Conservation (phyloP, 2,113 vertebrate genomes). For the Theristicus caerulescens region DNA sequence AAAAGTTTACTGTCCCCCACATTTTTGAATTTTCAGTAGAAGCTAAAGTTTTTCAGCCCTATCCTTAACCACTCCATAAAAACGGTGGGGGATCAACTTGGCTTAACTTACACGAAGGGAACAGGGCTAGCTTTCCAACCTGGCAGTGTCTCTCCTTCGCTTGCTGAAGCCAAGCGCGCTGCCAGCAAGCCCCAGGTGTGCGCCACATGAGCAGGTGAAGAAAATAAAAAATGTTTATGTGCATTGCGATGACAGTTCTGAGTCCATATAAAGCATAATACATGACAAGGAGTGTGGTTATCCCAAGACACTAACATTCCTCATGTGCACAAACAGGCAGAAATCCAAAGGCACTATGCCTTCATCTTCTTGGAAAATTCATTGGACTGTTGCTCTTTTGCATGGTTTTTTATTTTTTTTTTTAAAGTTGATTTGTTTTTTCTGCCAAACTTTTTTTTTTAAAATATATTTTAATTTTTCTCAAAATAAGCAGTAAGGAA, state of each 20-base stretch:
- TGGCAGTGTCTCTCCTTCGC: conserved; percentile 14
- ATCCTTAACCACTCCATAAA: conserved; percentile 55
- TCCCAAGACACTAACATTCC: conserved; percentile 52
- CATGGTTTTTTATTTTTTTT: background rate
- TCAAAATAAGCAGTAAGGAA: background rate
- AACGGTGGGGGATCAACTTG: background rate
- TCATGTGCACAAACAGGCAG: conserved; percentile 35
- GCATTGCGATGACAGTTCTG: conserved; percentile 63
- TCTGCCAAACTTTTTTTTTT: background rate
- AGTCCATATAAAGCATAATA: conserved; percentile 61
- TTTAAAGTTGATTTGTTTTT: background rate
- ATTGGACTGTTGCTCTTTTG: background rate
- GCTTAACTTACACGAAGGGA: conserved; percentile 27
- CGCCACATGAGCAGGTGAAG: conserved; percentile 67
- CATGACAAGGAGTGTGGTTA: conserved; percentile 38
- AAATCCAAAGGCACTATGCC: conserved; percentile 44
- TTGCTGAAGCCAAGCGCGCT: background rate
- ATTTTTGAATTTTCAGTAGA: background rate
- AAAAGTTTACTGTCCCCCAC: background rate
- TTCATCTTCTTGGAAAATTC: conserved; percentile 35
- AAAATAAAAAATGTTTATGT: conserved; percentile 71
- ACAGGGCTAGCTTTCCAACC: conserved; percentile 26
- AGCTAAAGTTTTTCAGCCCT: conserved; percentile 19
- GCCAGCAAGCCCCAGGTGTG: conserved; percentile 65
- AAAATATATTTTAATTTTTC: background rate